Percentiles rank a stretch among this genome's conserved stretches.
Evolutionary conservation across 2,888 invertebrate species (phyloP).

Genomic region (Polyploca ridens): DNA sequence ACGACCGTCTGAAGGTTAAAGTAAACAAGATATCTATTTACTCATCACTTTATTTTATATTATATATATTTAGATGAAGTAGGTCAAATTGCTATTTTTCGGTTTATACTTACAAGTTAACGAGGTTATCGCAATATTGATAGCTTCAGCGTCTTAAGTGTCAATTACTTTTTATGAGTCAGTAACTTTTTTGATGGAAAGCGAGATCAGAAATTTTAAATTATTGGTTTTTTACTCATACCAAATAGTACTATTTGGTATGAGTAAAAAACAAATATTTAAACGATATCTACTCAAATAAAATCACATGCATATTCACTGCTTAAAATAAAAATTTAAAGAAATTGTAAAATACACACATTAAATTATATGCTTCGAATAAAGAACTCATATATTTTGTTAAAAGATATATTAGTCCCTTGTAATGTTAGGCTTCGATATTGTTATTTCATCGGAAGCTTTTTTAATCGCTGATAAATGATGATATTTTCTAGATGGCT

Average conservation of each 20-base stretch:
- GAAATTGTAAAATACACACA: too few species aligned
- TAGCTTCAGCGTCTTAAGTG: conserved; percentile 51
- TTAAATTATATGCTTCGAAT: too few species aligned
- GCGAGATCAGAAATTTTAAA: conserved; percentile 11
- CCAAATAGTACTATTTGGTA: too few species aligned
- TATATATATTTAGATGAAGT: conserved; percentile 37
- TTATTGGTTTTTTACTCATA: neutral
- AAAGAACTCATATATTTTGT: too few species aligned
- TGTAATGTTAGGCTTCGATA: neutral
- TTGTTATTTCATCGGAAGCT: too few species aligned
- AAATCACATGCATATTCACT: too few species aligned
- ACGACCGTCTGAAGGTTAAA: neutral
- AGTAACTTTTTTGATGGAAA: conserved; percentile 47
- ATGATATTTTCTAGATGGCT: neutral
- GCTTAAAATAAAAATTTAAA: neutral
- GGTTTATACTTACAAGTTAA: conserved; percentile 51
- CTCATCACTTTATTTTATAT: conserved; percentile 31
- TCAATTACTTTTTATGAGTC: conserved; percentile 62
- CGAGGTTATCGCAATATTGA: conserved; percentile 59
- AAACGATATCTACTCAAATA: too few species aligned
- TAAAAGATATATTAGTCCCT: neutral
- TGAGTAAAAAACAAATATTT: too few species aligned
- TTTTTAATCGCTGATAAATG: too few species aligned
- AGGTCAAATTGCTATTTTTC: conserved; percentile 40
- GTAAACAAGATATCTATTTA: conserved; percentile 16